Evolutionary conservation across 2,888 invertebrate genomes (phyloP).

Genomic region (Timema podura): DNA sequence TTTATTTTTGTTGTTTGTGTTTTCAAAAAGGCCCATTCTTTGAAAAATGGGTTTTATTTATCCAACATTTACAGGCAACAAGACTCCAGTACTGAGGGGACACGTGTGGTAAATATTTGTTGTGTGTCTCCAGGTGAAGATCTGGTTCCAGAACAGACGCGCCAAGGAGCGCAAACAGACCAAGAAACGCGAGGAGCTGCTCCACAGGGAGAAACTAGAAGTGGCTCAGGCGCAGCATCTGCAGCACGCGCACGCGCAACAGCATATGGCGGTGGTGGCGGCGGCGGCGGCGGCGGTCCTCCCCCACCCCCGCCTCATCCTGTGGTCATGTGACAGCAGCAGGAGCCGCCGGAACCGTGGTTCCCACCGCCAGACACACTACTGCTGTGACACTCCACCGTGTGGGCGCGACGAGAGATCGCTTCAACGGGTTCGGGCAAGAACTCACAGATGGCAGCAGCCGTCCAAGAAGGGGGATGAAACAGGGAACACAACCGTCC

Average conservation of each 20-base stretch:
- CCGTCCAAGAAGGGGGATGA: no score
- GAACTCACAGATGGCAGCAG: no score
- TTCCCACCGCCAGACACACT: slow-evolving; percentile 17
- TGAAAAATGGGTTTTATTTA: no score
- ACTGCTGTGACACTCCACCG: slow-evolving; percentile 15
- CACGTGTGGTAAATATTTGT: no score
- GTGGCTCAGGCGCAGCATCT: slow-evolving; percentile 32
- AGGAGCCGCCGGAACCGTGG: slow-evolving; percentile 22
- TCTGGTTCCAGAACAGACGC: slow-evolving; percentile 88
- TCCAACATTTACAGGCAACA: no score
- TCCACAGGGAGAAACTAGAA: slow-evolving; percentile 55
- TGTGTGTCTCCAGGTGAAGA: slow-evolving; percentile 57
- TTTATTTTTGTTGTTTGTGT: no score
- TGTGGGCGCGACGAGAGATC: no score
- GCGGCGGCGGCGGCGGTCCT: slow-evolving; percentile 26
- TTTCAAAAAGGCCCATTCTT: no score
- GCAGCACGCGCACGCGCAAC: slow-evolving; percentile 33
- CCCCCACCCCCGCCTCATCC: slow-evolving; percentile 38
- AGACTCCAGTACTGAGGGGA: no score
- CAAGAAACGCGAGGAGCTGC: slow-evolving; percentile 76
- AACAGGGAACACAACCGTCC: no score
- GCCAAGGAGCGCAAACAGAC: slow-evolving; percentile 89
- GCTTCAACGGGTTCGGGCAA: no score
- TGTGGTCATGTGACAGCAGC: slow-evolving; percentile 23
- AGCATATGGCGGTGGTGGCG: slow-evolving; percentile 31